Conservation (phyloP, 2,888 invertebrate genomes). For the Drosophila engyochracea region DNA sequence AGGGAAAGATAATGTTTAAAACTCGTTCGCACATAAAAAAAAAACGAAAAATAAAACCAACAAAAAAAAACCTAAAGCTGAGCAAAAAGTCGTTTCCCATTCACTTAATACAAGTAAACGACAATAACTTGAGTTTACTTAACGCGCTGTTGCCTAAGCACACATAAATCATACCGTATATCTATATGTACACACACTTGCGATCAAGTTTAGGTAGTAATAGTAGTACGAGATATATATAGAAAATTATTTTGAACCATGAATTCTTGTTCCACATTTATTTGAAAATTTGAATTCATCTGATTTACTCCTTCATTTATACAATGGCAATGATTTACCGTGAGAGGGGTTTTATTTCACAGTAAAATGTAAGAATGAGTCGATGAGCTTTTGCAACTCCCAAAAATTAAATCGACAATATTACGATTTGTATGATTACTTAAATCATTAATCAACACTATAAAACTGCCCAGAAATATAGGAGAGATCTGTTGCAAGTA, state of each 20-base stretch:
- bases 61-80: slow-evolving; percentile 7
- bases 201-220: background rate
- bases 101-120: slow-evolving; percentile 67
- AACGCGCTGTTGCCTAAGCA: slow-evolving; percentile 42
- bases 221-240: background rate
- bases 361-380: no score
- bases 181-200: background rate
- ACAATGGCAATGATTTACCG: background rate
- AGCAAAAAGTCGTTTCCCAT: slow-evolving; percentile 63
- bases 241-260: background rate
- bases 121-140: slow-evolving; percentile 70
- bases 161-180: slow-evolving; percentile 35
- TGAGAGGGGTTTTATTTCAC: no score
- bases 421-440: background rate
- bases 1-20: slow-evolving; percentile 42
- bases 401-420: background rate
- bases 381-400: no score
- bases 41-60: background rate
- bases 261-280: background rate
- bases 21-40: slow-evolving; percentile 46
- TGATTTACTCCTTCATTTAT: background rate
- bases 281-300: background rate
- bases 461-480: background rate
- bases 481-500: background rate
- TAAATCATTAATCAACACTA: background rate